Percentiles rank a stretch among this genome's conserved stretches.
Evolutionary conservation across 2,797 vertebrate genomes (phyloP).

Genomic region (Alectoris magna): DNA sequence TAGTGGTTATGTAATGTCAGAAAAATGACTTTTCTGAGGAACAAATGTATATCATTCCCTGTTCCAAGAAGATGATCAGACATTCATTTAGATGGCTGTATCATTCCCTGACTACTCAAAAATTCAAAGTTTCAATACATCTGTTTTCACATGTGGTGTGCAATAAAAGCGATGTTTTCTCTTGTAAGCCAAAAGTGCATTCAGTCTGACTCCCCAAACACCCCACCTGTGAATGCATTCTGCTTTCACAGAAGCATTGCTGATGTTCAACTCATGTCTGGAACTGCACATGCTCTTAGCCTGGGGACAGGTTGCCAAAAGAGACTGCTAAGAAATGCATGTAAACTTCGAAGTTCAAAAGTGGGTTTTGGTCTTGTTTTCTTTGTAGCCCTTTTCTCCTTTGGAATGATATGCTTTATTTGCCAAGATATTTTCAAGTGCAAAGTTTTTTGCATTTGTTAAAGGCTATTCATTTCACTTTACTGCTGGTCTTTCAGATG

Average conservation of each 20-base stretch:
- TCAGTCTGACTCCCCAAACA: background rate
- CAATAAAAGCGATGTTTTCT: background rate
- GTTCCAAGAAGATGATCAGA: fast-evolving
- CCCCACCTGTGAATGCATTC: fast-evolving
- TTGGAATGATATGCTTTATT: background rate
- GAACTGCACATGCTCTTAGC: fast-evolving
- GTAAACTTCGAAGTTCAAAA: background rate
- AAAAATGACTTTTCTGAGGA: background rate
- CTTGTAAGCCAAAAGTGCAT: fast-evolving
- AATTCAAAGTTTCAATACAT: fast-evolving
- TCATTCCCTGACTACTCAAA: background rate
- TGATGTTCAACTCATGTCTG: fast-evolving
- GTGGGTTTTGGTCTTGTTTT: background rate
- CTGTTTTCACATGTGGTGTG: fast-evolving
- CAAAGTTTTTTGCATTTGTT: fast-evolving
- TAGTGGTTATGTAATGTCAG: background rate
- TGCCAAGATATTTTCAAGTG: background rate
- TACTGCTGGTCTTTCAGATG: background rate
- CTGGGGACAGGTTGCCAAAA: background rate
- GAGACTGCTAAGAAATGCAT: fast-evolving
- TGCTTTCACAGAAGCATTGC: background rate
- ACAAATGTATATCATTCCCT: background rate
- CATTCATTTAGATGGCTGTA: background rate
- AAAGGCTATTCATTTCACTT: background rate
- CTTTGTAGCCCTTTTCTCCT: background rate